Conservation (phyloP, 92 coral and sea anemone genomes). For the Zoanthus sociatus region DNA sequence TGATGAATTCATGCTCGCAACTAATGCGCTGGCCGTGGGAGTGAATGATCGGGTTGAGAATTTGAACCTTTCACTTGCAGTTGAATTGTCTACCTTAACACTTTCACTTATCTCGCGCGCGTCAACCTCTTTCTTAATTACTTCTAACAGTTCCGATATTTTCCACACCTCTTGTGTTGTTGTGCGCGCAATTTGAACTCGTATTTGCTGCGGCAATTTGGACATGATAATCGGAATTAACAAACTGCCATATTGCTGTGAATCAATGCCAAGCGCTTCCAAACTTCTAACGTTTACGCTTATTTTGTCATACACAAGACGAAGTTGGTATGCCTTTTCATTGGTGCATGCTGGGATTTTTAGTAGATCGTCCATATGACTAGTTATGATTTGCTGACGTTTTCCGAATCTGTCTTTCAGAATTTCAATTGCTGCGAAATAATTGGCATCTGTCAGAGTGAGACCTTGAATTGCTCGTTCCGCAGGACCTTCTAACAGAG, state of each 20-base stretch:
- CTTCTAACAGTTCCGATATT: constrained; percentile 54
- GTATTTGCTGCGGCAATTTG: constrained; percentile 54
- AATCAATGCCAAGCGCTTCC: constrained; percentile 51
- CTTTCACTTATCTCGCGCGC: constrained; percentile 65
- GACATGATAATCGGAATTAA: constrained; percentile 69
- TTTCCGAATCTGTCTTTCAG: constrained; percentile 59
- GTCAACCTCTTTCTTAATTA: constrained; percentile 65
- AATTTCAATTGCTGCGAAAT: constrained; percentile 47
- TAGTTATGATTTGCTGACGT: constrained; percentile 52
- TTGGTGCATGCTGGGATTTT: constrained; percentile 56
- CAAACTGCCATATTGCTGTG: constrained; percentile 62
- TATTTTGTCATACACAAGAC: constrained; percentile 62
- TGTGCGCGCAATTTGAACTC: constrained; percentile 59
- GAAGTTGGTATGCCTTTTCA: constrained; percentile 53
- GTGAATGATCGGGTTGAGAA: neutral
- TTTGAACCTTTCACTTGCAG: constrained; percentile 12
- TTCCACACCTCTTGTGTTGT: constrained; percentile 64
- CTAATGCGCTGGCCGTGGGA: constrained; percentile 32
- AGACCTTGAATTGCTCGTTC: constrained; percentile 49
- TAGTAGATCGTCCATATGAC: constrained; percentile 63
- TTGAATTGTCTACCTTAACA: constrained; percentile 18
- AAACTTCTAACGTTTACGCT: constrained; percentile 55
- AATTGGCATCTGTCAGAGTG: constrained; percentile 39
- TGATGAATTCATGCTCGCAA: constrained; percentile 22
- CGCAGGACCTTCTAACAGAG: constrained; percentile 55